Conservation (phyloP, 2,888 invertebrate genomes). For the Tachina fera region DNA sequence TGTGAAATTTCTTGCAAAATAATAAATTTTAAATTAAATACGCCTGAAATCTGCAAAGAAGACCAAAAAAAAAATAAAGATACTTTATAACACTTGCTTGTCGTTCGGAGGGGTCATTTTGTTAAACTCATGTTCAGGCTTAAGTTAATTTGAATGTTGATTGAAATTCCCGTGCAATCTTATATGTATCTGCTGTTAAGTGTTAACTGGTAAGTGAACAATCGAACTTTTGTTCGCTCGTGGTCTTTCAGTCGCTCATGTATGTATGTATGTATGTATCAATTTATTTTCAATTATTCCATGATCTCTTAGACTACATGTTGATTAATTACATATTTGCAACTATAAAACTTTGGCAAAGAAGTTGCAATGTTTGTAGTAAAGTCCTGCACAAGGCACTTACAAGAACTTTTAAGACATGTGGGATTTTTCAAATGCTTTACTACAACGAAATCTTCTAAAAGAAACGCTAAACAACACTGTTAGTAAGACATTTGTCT, state of each 20-base stretch:
- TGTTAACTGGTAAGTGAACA: constrained; percentile 52
- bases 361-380: neutral
- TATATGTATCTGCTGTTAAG: neutral
- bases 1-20: constrained; percentile 31
- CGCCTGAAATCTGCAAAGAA: neutral
- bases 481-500: no score
- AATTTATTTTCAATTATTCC: constrained; percentile 64
- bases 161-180: constrained; percentile 34
- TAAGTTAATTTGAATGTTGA: constrained; percentile 30
- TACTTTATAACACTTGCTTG: neutral
- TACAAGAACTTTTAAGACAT: no score
- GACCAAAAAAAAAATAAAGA: neutral
- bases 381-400: no score
- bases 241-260: neutral
- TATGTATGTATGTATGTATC: constrained; percentile 30
- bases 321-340: constrained; percentile 59
- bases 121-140: constrained; percentile 38
- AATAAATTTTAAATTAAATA: constrained; percentile 56
- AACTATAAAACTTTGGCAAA: constrained; percentile 23
- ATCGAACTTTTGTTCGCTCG: constrained; percentile 18
- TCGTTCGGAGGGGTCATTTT: constrained; percentile 10
- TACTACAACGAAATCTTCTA: no score
- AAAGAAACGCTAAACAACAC: no score
- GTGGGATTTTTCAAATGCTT: no score
- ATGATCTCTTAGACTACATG: constrained; percentile 55